Evolutionary conservation across 1,140 invertebrate species (phyloP).

Genomic region (Gerris buenoi): DNA sequence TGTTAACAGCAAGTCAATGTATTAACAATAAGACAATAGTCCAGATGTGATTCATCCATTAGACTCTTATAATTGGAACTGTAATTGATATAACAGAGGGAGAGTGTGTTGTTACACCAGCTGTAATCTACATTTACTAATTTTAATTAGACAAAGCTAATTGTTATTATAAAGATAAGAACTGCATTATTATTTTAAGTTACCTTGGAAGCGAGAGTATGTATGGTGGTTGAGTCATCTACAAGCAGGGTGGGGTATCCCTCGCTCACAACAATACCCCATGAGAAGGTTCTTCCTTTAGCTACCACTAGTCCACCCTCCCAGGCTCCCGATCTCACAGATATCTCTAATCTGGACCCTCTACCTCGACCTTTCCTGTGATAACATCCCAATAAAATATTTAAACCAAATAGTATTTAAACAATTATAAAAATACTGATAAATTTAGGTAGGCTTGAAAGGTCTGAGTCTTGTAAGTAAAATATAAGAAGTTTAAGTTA

Average conservation of each 20-base stretch:
- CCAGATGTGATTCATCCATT: too few species aligned
- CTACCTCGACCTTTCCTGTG: not conserved
- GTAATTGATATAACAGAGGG: too few species aligned
- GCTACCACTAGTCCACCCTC: not conserved
- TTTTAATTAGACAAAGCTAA: too few species aligned
- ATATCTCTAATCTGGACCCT: not conserved
- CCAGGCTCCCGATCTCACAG: not conserved
- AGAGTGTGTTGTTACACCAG: too few species aligned
- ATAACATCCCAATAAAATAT: constrained; percentile 45
- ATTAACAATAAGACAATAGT: not conserved
- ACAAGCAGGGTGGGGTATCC: constrained; percentile 36
- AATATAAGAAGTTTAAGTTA: not conserved
- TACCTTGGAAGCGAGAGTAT: constrained; percentile 38
- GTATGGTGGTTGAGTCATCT: constrained; percentile 40
- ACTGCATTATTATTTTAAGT: constrained; percentile 2
- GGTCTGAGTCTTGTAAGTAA: not conserved
- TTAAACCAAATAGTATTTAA: too few species aligned
- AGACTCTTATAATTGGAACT: too few species aligned
- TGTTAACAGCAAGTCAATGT: not conserved
- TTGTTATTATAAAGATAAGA: too few species aligned
- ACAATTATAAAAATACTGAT: too few species aligned
- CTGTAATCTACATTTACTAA: too few species aligned
- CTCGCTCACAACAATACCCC: constrained; percentile 23
- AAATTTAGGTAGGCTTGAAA: constrained; percentile 32
- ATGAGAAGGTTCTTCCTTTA: not conserved